Evolutionary conservation across 64 coral and sea anemone species (phyloP).

Genomic region (Exaiptasia diaphana): DNA sequence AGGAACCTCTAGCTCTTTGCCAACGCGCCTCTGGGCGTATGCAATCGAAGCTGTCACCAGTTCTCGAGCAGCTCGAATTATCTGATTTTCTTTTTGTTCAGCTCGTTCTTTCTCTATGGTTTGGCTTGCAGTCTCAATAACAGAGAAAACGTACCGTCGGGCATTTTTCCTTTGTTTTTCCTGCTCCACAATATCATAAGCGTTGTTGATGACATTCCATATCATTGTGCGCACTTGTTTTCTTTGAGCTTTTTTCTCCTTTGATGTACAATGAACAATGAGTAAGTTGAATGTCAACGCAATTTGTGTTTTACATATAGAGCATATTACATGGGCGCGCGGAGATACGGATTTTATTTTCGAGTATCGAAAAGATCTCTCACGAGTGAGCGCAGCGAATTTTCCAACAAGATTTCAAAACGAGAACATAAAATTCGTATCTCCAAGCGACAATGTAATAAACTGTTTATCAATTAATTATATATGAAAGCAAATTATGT

Average conservation of each 20-base stretch:
- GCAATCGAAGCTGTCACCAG: constrained; percentile 13
- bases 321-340: too few relatives aligned
- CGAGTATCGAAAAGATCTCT: too few relatives aligned
- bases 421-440: too few relatives aligned
- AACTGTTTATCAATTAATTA: too few relatives aligned
- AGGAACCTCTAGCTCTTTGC: background rate
- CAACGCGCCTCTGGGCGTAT: background rate
- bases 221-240: background rate
- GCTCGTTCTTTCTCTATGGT: background rate
- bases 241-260: background rate
- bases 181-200: background rate
- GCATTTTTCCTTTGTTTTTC: background rate
- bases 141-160: background rate
- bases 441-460: too few relatives aligned
- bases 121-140: constrained; percentile 1
- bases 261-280: too few relatives aligned
- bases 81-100: background rate
- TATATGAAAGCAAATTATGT: too few relatives aligned
- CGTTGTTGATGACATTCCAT: background rate
- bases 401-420: too few relatives aligned
- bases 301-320: too few relatives aligned
- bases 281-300: too few relatives aligned
- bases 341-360: too few relatives aligned
- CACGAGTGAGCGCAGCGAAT: too few relatives aligned
- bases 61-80: background rate